phyloP scores from a whole-genome alignment of 2,888 invertebrate genomes.

The Drosophila kambysellisi region DNA sequence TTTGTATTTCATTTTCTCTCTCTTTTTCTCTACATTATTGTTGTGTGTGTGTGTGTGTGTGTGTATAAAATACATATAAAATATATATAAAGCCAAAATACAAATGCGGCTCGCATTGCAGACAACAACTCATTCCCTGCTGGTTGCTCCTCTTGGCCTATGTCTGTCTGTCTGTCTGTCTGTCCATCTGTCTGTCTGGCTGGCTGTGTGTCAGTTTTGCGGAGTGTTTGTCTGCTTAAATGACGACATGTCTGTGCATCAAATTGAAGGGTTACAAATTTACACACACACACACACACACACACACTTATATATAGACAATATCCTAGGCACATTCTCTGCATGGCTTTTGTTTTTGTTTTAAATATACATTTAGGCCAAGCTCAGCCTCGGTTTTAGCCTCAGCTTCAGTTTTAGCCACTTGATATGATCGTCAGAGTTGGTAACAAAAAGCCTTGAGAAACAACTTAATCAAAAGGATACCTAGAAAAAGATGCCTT shows the following conservation, averaged over 20 bases:
- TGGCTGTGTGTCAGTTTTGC: too few species aligned
- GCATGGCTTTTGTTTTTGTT: conserved; percentile 16
- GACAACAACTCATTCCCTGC: conserved; percentile 16
- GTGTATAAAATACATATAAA: conserved; percentile 13
- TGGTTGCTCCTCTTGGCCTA: conserved; percentile 18
- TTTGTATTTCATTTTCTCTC: conserved; percentile 20
- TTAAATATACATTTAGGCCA: conserved; percentile 67
- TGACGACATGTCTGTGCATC: conserved; percentile 68
- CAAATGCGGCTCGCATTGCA: conserved; percentile 67
- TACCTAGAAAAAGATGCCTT: background rate
- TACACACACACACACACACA: conserved; percentile 23
- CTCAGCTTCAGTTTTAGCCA: background rate
- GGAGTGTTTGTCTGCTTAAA: conserved; percentile 65
- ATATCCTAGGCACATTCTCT: conserved; percentile 39
- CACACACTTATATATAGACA: conserved; percentile 10
- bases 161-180: conserved; percentile 52
- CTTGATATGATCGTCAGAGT: conserved; percentile 22
- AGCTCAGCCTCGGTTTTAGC: conserved; percentile 61
- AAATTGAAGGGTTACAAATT: conserved; percentile 73
- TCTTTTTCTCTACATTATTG: conserved; percentile 2
- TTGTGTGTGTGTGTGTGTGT: too few species aligned
- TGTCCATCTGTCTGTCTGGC: conserved; percentile 47
- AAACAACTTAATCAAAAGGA: background rate
- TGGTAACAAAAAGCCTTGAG: conserved; percentile 17
- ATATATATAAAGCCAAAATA: conserved; percentile 46